Evolutionary conservation across 2,797 vertebrate genomes (phyloP), one percentile per base, ranked within the genome.

Genomic region (Amphiprion clarkii): DNA sequence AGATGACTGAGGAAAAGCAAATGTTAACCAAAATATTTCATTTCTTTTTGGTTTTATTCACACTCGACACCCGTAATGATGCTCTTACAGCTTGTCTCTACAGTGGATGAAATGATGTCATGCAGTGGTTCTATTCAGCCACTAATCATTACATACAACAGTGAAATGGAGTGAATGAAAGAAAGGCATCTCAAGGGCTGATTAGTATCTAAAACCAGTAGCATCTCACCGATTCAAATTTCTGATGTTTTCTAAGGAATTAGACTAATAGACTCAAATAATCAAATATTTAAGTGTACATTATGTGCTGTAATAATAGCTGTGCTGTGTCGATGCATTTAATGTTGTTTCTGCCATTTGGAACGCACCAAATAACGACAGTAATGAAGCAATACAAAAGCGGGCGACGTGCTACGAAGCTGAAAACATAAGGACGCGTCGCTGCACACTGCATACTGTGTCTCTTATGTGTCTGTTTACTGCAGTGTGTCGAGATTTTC

Each of bases 131-230:
- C 61, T 83, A 52, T 82, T 21, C 49, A 48, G 57, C 66, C 67
- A 69, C 52, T 31, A 73, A 63, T 80, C 36, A 67, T 14, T 65
- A n/a, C 16, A 65, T 57, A 77, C 19, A 72, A 14, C 58, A 33
- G 23, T 54, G 17, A 44, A 33, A 74, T 36, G 53, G 9, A 29
- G 4, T 31, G 64, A 73, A 52, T 5, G 14, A 71, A 29, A 60
- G 67, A 75, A 67, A 79, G 63, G 64, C 44, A 65, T 54, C 66
- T 78, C 51, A 90, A 92, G 88, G 88, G 89, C 87, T 90, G 86
- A 80, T 73, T 68, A 65, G 70, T 76, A 72, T 74, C 40, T 60
- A 53, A 42, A 61, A 86, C 72, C 51, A 56, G 33, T 53, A 33
- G n/a, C 9, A 44, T 19, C 17, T 53, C 39, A 68, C 19, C 10